Base-by-base conservation (phyloP, 2,113 vertebrate species). In the Andinoacara biseriatus region DNA sequence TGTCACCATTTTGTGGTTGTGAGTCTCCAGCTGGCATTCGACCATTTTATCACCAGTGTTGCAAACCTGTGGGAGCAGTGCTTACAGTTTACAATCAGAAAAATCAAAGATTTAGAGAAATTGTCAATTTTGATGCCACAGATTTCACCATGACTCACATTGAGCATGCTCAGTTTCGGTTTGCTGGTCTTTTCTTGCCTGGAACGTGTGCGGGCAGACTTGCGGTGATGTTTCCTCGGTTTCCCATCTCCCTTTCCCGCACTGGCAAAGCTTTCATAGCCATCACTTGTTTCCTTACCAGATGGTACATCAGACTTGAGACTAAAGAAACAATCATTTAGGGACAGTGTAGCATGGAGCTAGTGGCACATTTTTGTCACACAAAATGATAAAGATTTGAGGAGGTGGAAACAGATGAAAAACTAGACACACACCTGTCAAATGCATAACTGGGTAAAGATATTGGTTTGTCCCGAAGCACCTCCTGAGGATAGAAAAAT, bases 1-100 rank as follows among this genome's bases (percentile, higher is more conserved):
- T 0, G 98, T 99, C 91, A 99, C 98, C 98, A 98, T 99, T 95
- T 99, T 99, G 94, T 99, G 98, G 91, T 99, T 99, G 91, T 99
- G 98, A 3, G 98, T 99, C 88, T 99, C 98, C 63, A 99, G 95
- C 88, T 99, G 98, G 83, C 98, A 99, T 91, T 99, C 98, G 22
- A 99, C 98, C 98, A 99, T 99, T 95, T 99, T 99, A 93, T 99
- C 98, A 0, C 98, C 98, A 0, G 97, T 98, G 93, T 99, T 97
- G 81, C 96, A 97, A 18, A 99, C 98, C 98, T 99, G 87, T 60
- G 40, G 29, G 49, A 63, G 18, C 26, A 81, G 10, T 4, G 14
- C 26, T 62, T 38, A 77, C 7, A 58, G 7, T 17, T 81, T 46
- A 82, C n/a, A 61, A 80, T 67, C 1, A 58, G n/a, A 76, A 58